Conservation (phyloP, 1,140 invertebrate species). For the Bombus vancouverensis region DNA sequence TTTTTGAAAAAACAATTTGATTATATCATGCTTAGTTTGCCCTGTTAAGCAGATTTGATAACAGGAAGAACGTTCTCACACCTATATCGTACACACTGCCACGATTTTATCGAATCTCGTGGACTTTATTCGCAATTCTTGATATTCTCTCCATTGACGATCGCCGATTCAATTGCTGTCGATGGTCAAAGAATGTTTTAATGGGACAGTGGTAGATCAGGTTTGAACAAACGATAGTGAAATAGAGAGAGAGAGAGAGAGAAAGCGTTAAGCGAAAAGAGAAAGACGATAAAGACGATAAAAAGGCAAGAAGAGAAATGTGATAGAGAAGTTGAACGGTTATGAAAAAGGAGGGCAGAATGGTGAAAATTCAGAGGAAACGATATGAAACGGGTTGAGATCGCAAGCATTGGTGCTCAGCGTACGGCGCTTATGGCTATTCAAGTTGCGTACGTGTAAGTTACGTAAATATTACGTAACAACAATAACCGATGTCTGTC, state of each 20-base stretch:
- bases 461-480: slow-evolving; percentile 81
- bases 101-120: background rate
- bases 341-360: background rate
- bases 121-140: background rate
- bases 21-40: background rate
- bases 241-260: too few species aligned
- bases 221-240: background rate
- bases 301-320: background rate
- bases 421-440: slow-evolving; percentile 9
- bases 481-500: slow-evolving; percentile 75
- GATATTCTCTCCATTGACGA: too few species aligned
- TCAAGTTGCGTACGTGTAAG: slow-evolving; percentile 32
- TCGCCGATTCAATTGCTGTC: too few species aligned
- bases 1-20: background rate
- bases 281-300: background rate
- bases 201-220: background rate
- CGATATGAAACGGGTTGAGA: background rate
- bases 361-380: background rate
- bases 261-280: background rate
- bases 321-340: background rate
- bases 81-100: background rate
- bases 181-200: background rate
- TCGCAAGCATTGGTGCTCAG: background rate
- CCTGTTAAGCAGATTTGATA: background rate
- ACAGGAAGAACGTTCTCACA: background rate